A percentile compares a stretch with the other conserved stretches of the same genome.
Evolutionary conservation across 2,113 vertebrate genomes (phyloP).

Genomic region (Machaerirhynchus nigripectus): DNA sequence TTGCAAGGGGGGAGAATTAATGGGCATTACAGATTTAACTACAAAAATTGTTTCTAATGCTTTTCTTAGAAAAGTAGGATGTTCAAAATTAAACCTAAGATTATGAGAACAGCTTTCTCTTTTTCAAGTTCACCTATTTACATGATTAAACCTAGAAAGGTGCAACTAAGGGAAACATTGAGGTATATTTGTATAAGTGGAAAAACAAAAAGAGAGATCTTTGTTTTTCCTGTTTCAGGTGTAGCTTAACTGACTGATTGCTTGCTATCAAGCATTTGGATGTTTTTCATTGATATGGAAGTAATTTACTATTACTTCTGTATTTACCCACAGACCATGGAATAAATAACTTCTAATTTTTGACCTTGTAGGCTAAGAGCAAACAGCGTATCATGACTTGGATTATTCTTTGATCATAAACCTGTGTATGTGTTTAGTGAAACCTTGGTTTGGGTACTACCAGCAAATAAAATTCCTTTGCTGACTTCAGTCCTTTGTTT

Average conservation of each 20-base stretch:
- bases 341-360: neutral
- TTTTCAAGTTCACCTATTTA: neutral
- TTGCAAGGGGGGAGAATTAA: neutral
- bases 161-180: neutral
- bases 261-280: neutral
- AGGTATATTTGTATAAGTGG: neutral
- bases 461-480: neutral
- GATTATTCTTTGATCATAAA: neutral
- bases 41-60: neutral
- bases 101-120: neutral
- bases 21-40: neutral
- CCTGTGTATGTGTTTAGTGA: neutral
- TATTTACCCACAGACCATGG: neutral
- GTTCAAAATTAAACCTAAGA: neutral
- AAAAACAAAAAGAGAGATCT: neutral
- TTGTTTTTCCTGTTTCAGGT: neutral
- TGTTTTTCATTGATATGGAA: neutral
- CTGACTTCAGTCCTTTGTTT: neutral
- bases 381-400: neutral
- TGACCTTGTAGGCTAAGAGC: neutral
- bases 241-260: neutral
- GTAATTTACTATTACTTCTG: neutral
- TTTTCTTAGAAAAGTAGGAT: neutral
- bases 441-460: neutral
- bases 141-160: neutral